Evolutionary conservation across 2,888 invertebrate species (phyloP).

Genomic region (Heliconius ismenius): DNA sequence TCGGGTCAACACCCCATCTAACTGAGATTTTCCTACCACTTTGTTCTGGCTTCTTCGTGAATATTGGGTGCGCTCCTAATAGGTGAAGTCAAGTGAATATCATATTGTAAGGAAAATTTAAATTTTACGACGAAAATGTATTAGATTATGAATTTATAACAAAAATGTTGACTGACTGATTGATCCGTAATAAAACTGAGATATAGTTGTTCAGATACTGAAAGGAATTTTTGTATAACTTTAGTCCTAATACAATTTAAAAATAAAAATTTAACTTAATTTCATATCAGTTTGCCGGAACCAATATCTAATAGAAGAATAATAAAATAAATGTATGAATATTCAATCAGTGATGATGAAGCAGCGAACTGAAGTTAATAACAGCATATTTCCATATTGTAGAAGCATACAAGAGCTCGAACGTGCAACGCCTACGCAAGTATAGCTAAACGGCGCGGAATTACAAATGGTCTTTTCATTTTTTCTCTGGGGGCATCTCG

Average conservation of each 20-base stretch:
- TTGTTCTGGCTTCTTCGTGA: constrained; percentile 53
- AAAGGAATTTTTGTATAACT: neutral
- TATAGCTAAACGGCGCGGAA: constrained; percentile 73
- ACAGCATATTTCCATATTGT: constrained; percentile 33
- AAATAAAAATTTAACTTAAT: neutral
- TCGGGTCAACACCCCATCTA: constrained; percentile 64
- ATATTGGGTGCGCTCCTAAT: neutral
- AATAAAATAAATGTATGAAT: neutral
- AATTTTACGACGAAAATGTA: no score
- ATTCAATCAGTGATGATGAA: neutral
- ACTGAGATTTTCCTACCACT: constrained; percentile 53
- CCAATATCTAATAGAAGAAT: neutral
- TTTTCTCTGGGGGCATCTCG: constrained; percentile 75
- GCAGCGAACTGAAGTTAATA: constrained; percentile 10
- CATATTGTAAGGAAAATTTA: neutral
- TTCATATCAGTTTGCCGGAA: neutral
- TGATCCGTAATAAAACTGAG: neutral
- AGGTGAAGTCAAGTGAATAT: neutral
- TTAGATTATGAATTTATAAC: no score
- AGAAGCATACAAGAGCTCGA: constrained; percentile 34
- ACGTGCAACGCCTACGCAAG: constrained; percentile 58
- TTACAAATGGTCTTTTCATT: constrained; percentile 79
- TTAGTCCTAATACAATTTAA: neutral
- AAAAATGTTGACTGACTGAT: neutral
- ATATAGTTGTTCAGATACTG: neutral